phyloP scores from a whole-genome alignment of 1,140 invertebrate species.

The Aphaenogaster ashmeadi region DNA sequence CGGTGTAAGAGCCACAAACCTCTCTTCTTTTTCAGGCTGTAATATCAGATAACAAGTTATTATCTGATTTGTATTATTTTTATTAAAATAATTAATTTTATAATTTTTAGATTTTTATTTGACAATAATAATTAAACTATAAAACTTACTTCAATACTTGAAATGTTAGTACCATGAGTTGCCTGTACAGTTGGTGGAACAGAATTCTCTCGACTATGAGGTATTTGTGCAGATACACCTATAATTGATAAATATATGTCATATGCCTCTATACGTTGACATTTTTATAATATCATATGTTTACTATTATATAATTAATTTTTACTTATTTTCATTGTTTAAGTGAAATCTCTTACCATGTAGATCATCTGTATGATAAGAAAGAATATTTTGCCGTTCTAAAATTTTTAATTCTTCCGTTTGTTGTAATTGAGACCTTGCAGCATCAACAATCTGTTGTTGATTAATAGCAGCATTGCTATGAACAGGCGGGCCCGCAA shows the following conservation, averaged over 20 bases:
- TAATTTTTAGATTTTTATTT: conserved; percentile 13
- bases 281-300: background rate
- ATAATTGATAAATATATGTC: conserved; percentile 25
- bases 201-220: conserved; percentile 84
- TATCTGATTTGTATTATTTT: conserved; percentile 11
- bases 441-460: conserved; percentile 66
- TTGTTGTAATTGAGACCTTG: conserved; percentile 71
- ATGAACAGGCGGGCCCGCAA: conserved; percentile 82
- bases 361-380: conserved; percentile 77
- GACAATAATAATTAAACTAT: conserved; percentile 20
- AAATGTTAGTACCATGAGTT: conserved; percentile 60
- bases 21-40: conserved; percentile 84
- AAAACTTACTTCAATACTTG: conserved; percentile 79
- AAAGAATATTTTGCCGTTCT: conserved; percentile 66
- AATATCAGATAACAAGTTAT: conserved; percentile 55
- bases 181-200: conserved; percentile 79
- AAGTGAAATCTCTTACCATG: conserved; percentile 72
- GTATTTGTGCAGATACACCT: conserved; percentile 75
- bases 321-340: background rate
- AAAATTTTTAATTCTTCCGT: conserved; percentile 73
- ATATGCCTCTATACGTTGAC: background rate
- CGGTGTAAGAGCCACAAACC: conserved; percentile 81
- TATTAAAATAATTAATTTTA: conserved; percentile 33
- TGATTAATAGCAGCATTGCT: conserved; percentile 69
- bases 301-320: background rate